These are phyloP conservation scores for Willowsia nigromaculata DNA, from an alignment of 2,888 invertebrate species.

Conservation along the genomic window DNA sequence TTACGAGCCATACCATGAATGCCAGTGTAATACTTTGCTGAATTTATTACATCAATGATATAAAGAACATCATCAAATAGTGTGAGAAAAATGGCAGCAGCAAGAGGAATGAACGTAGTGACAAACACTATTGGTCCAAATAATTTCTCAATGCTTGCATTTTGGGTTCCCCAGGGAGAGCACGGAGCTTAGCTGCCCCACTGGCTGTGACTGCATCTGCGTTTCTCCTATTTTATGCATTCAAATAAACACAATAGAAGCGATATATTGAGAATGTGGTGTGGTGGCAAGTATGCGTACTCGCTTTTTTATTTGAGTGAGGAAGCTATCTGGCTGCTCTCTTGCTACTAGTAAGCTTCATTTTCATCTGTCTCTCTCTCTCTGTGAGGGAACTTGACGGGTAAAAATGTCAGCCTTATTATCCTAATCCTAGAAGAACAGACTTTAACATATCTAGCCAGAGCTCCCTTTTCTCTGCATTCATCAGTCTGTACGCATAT, in stretches of 20 bases:
- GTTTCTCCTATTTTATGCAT: not conserved
- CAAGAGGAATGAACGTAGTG: constrained; percentile 57
- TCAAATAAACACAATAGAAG: not conserved
- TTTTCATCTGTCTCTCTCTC: not conserved
- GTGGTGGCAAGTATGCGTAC: not conserved
- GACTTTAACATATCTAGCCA: not conserved
- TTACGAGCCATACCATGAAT: too few species aligned
- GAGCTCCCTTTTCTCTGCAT: not conserved
- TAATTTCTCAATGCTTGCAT: constrained; percentile 69
- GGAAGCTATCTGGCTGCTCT: not conserved
- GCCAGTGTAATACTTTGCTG: too few species aligned
- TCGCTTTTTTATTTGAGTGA: not conserved
- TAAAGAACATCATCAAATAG: not conserved
- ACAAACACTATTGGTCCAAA: constrained; percentile 65
- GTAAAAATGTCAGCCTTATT: constrained; percentile 69
- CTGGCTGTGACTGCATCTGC: constrained; percentile 46
- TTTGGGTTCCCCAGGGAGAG: constrained; percentile 59
- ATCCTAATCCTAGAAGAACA: constrained; percentile 57
- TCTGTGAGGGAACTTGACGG: constrained; percentile 59
- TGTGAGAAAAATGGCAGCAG: constrained; percentile 56
- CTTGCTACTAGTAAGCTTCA: not conserved
- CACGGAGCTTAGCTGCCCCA: constrained; percentile 46
- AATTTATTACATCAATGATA: not conserved
- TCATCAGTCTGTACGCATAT: not conserved
- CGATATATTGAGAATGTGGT: not conserved